A percentile compares a stretch with the other conserved stretches of the same genome.
These are phyloP conservation scores for Crematogaster levior DNA, from an alignment of 2,888 invertebrate species.

Conservation along the genomic window DNA sequence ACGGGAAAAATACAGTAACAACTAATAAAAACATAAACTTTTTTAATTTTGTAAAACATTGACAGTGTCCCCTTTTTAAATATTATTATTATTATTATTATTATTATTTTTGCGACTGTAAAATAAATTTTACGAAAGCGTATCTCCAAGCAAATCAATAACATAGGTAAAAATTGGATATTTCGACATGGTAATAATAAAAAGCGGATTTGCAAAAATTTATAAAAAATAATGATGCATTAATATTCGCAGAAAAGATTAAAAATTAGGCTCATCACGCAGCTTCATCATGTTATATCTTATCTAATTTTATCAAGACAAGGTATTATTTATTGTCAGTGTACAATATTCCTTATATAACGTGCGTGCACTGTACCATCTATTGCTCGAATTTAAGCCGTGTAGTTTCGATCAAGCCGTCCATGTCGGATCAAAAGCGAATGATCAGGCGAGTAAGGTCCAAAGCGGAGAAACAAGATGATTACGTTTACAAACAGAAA, in stretches of 20 bases:
- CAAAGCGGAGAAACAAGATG: slow-evolving; percentile 15
- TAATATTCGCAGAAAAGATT: slow-evolving; percentile 2
- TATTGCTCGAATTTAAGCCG: slow-evolving; percentile 8
- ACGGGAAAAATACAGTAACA: not conserved
- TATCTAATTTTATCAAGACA: slow-evolving; percentile 47
- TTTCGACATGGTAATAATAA: not conserved
- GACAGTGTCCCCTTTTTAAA: not conserved
- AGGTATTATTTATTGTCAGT: slow-evolving; percentile 22
- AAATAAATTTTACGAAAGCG: not conserved
- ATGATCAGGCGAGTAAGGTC: not conserved
- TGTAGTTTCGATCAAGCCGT: slow-evolving; percentile 17
- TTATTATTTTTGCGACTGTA: no score
- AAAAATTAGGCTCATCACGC: not conserved
- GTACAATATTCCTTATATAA: slow-evolving; percentile 24
- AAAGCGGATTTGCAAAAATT: not conserved
- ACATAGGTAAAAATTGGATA: not conserved
- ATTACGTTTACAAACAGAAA: not conserved
- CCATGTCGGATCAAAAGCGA: slow-evolving; percentile 3
- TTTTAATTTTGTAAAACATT: not conserved
- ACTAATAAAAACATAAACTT: not conserved
- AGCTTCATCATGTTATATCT: slow-evolving; percentile 19
- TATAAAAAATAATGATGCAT: not conserved
- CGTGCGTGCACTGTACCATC: slow-evolving; percentile 5
- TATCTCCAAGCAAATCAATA: not conserved
- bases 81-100: no score